Evolutionary conservation across 2,888 invertebrate genomes (phyloP).

Genomic region (Tetropium fuscum): DNA sequence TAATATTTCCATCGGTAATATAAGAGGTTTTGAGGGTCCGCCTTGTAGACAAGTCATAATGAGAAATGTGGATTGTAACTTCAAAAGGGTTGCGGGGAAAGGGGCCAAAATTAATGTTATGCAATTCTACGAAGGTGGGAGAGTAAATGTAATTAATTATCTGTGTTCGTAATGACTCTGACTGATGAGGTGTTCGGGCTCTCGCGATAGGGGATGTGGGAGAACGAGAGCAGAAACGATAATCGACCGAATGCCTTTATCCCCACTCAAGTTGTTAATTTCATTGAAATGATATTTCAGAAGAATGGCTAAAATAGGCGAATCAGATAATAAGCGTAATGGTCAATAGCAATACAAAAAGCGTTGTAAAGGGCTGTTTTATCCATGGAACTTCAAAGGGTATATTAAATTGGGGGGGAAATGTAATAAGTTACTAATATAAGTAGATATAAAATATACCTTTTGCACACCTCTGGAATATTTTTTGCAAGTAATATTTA

Average conservation of each 20-base stretch:
- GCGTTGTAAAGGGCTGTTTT: no score
- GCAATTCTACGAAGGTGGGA: conserved; percentile 69
- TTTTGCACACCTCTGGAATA: no score
- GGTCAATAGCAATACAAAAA: no score
- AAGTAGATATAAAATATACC: no score
- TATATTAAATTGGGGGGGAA: no score
- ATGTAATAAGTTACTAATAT: no score
- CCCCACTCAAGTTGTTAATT: conserved; percentile 20
- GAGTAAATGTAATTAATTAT: conserved; percentile 75
- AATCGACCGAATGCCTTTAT: conserved; percentile 52
- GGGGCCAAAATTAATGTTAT: conserved; percentile 66
- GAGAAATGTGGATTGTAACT: conserved; percentile 65
- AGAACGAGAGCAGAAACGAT: conserved; percentile 59
- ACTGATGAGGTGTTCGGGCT: conserved; percentile 70
- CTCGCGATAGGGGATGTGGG: conserved; percentile 50
- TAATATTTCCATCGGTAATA: neutral
- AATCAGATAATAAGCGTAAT: neutral
- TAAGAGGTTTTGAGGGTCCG: conserved; percentile 6
- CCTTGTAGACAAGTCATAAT: conserved; percentile 54
- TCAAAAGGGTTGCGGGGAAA: conserved; percentile 47
- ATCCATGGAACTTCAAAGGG: no score
- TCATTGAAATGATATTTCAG: conserved; percentile 11
- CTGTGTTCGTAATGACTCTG: conserved; percentile 74
- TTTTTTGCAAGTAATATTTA: no score
- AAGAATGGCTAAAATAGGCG: neutral